Conservation (phyloP, 1,140 invertebrate genomes). For the Cryptotermes secundus region DNA sequence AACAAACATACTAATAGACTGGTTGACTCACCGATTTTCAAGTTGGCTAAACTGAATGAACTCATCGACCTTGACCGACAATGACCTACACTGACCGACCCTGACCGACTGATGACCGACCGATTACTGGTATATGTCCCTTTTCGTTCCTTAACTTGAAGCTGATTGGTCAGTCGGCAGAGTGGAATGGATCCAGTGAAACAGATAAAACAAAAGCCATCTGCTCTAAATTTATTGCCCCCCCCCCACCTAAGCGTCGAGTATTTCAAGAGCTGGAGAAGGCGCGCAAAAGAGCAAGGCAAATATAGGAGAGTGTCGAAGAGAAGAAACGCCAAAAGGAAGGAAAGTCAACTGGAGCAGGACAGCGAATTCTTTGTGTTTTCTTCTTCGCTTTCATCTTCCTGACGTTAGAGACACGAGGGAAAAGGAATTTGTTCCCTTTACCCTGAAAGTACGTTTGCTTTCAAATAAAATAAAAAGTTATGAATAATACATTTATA, state of each 20-base stretch:
- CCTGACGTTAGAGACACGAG: not conserved
- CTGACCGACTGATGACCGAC: no score
- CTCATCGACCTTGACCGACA: no score
- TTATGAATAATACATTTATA: not conserved
- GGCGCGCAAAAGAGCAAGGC: not conserved
- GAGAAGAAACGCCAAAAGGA: not conserved
- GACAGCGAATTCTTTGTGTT: constrained; percentile 7
- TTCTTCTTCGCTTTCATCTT: not conserved
- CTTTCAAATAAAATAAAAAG: not conserved
- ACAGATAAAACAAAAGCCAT: not conserved
- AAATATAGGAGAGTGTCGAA: not conserved
- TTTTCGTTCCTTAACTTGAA: not conserved
- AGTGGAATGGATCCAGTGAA: not conserved
- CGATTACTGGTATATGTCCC: not conserved
- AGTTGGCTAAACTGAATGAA: no score
- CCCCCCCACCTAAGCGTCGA: not conserved
- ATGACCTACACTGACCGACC: no score
- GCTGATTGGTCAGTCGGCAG: not conserved
- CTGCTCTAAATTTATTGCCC: not conserved
- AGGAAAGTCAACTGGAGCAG: not conserved
- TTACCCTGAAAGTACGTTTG: not conserved
- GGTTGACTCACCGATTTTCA: no score
- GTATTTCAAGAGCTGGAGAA: not conserved
- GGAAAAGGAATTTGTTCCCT: not conserved
- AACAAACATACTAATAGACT: no score